A percentile compares a stretch with the other conserved stretches of the same genome.
phyloP scores from a whole-genome alignment of 2,113 vertebrate species.

The Scopus umbretta region DNA sequence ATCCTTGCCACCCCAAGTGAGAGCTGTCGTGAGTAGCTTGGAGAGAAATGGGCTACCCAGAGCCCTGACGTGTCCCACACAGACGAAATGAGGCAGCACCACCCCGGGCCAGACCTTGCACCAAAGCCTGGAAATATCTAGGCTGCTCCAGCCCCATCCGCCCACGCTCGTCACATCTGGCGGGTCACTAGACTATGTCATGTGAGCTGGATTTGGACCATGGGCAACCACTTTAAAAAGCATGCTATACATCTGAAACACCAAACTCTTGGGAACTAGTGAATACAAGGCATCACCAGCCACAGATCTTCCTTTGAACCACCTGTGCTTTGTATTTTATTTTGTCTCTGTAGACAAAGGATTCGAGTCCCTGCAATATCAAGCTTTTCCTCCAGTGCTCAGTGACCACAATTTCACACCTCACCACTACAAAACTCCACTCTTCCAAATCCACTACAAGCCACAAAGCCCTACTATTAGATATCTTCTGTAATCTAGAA shows the following conservation, averaged over 20 bases:
- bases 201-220: neutral
- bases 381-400: neutral
- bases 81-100: neutral
- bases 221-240: neutral
- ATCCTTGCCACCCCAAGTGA: neutral
- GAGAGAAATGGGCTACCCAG: neutral
- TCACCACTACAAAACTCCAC: neutral
- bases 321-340: neutral
- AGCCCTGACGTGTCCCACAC: neutral
- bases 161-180: neutral
- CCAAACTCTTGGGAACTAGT: neutral
- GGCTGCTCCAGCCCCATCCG: neutral
- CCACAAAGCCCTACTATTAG: neutral
- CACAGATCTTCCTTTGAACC: neutral
- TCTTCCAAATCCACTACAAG: neutral
- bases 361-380: neutral
- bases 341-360: neutral
- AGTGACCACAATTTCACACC: neutral
- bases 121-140: neutral
- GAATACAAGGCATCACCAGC: neutral
- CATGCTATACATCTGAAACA: neutral
- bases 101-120: rapidly evolving
- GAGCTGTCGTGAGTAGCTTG: neutral
- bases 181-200: neutral
- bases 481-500: neutral